These are phyloP conservation scores for Anabas testudineus DNA, from an alignment of 2,797 vertebrate genomes.

Conservation along the genomic window DNA sequence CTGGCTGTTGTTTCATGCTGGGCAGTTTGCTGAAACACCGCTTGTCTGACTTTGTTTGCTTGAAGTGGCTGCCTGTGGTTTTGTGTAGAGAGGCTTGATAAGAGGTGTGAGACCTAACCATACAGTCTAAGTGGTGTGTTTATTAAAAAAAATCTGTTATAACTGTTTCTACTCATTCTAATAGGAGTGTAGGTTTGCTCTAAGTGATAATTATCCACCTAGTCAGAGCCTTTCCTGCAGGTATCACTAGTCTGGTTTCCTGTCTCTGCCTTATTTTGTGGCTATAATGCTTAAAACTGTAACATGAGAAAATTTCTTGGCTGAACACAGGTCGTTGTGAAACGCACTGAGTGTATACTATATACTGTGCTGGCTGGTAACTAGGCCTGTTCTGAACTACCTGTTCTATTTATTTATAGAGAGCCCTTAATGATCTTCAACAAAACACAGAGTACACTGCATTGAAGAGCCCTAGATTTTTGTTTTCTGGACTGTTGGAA, in stretches of 20 bases:
- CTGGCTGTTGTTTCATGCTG: not conserved
- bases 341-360: not conserved
- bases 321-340: conserved; percentile 10
- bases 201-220: conserved; percentile 9
- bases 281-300: not conserved
- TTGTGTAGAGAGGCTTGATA: not conserved
- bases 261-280: not conserved
- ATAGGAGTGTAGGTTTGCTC: conserved; percentile 1
- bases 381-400: conserved; percentile 55
- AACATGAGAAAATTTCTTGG: conserved; percentile 12
- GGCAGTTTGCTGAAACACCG: not conserved
- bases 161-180: not conserved
- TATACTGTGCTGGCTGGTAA: conserved; percentile 27
- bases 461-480: conserved; percentile 76
- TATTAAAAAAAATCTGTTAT: not conserved
- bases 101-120: conserved; percentile 11
- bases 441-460: conserved; percentile 65
- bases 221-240: conserved; percentile 4
- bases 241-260: conserved; percentile 5
- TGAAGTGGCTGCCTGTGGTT: conserved; percentile 15
- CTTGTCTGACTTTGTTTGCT: not conserved
- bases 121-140: not conserved
- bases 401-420: conserved; percentile 77
- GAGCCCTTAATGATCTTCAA: conserved; percentile 77
- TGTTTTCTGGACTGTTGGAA: conserved; percentile 68